Percentiles rank a stretch among this genome's conserved stretches.
Conservation (phyloP, 2,113 vertebrate species). For the Baryphthengus martii region DNA sequence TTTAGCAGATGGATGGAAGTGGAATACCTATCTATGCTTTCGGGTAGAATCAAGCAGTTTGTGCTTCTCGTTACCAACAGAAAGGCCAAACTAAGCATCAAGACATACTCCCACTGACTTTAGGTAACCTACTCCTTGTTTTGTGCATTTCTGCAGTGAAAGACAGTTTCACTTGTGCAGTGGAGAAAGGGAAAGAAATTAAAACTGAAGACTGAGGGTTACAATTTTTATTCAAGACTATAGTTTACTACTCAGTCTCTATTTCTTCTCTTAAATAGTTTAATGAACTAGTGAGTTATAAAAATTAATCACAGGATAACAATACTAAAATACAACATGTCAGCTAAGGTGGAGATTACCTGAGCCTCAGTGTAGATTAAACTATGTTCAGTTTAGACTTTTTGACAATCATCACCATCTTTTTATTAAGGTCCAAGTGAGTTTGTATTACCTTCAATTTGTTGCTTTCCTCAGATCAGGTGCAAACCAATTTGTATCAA, state of each 20-base stretch:
- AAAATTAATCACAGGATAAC: neutral
- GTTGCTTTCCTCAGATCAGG: neutral
- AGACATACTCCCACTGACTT: neutral
- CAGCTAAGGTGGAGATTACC: neutral
- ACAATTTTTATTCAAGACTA: neutral
- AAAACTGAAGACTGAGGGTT: neutral
- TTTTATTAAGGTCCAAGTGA: neutral
- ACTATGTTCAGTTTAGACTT: neutral
- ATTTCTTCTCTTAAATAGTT: neutral
- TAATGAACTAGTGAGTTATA: neutral
- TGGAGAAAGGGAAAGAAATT: neutral
- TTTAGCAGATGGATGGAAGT: neutral
- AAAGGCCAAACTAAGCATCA: neutral
- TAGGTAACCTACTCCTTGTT: neutral
- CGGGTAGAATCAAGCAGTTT: neutral
- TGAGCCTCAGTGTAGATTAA: neutral
- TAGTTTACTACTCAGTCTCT: neutral
- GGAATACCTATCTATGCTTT: neutral
- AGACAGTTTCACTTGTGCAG: neutral
- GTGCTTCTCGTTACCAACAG: neutral
- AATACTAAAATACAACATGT: neutral
- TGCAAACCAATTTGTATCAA: neutral
- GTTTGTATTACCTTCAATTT: neutral
- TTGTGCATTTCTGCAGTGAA: neutral
- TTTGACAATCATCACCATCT: neutral